Evolutionary conservation across 2,113 vertebrate species (phyloP), one percentile per base, ranked within the genome.

Genomic region (Columbina picui): DNA sequence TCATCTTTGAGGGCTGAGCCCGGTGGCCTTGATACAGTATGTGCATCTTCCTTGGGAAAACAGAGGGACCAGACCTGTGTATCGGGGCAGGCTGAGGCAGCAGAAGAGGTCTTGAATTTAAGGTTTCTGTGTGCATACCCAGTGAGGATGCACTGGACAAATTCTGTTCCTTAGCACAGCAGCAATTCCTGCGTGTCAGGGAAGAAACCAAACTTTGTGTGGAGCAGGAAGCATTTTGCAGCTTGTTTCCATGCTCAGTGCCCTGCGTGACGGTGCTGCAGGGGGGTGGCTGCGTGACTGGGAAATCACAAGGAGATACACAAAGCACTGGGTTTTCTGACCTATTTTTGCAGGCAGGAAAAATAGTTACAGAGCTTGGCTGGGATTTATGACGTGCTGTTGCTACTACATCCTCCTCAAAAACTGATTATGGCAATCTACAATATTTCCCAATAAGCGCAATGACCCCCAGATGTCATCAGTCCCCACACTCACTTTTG

Each of bases 151-250:
- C 26, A 0, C 45, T 5, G 45, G 36, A 7, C 39, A 8, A 4
- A 8, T 6, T 8, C 30, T 20, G 1, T 21, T 41, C 49, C n/a
- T n/a, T 12, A 2, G 63, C 25, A 4, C 43, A 0, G 2, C 3
- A 32, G 38, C n/a, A n/a, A n/a, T n/a, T 25, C 39, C 34, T 3
- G 12, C 3, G 1, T 20, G 23, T 68, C 36, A 20, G 36, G 53
- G 14, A 23, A 67, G 71, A 87, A 70, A 61, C 10, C 36, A 10
- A 38, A 9, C 22, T 43, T 32, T 22, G 30, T 6, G 0, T 9
- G 57, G 36, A 23, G 6, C 1, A 2, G 57, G 41, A 27, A 14
- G 50, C 38, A 1, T 4, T 3, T 47, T 45, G 23, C 61, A 23
- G 43, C 52, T 64, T 12, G 26, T 20, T 39, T 5, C 29, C 5